Evolutionary conservation across 2,888 invertebrate species (phyloP).

Genomic region (Ommatoiulus sabulosus): DNA sequence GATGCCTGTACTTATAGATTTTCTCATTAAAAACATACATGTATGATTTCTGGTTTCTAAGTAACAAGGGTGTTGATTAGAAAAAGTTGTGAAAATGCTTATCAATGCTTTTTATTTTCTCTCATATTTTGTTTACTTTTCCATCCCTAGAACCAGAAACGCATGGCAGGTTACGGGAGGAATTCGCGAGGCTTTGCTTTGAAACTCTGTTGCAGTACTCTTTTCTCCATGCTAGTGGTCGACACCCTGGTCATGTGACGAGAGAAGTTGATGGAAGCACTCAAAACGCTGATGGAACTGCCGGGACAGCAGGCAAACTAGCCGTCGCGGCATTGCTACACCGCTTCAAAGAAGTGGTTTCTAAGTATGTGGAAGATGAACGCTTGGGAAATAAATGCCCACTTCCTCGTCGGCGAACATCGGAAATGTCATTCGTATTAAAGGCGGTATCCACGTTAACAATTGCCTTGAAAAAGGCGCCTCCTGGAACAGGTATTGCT

Average conservation of each 20-base stretch:
- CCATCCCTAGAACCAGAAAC: slow-evolving; percentile 77
- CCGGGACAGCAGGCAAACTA: slow-evolving; percentile 71
- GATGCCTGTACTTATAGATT: no score
- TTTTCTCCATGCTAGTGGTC: slow-evolving; percentile 68
- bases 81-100: no score
- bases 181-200: slow-evolving; percentile 96
- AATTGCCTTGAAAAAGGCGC: slow-evolving; percentile 91
- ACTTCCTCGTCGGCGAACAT: slow-evolving; percentile 87
- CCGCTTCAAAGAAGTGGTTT: slow-evolving; percentile 91
- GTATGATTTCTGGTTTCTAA: no score
- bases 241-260: slow-evolving; percentile 63
- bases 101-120: no score
- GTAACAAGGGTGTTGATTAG: no score
- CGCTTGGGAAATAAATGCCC: slow-evolving; percentile 86
- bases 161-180: slow-evolving; percentile 84
- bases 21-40: no score
- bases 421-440: slow-evolving; percentile 95
- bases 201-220: slow-evolving; percentile 96
- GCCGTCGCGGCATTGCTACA: slow-evolving; percentile 93
- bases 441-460: slow-evolving; percentile 94
- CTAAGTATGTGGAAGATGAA: slow-evolving; percentile 87
- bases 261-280: slow-evolving; percentile 62
- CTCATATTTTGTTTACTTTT: background rate
- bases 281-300: slow-evolving; percentile 58
- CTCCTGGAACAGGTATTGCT: slow-evolving; percentile 80